Percentiles rank a stretch among this genome's conserved stretches.
Evolutionary conservation across 1,140 invertebrate genomes (phyloP).

Genomic region (Sesamia nonagrioides): DNA sequence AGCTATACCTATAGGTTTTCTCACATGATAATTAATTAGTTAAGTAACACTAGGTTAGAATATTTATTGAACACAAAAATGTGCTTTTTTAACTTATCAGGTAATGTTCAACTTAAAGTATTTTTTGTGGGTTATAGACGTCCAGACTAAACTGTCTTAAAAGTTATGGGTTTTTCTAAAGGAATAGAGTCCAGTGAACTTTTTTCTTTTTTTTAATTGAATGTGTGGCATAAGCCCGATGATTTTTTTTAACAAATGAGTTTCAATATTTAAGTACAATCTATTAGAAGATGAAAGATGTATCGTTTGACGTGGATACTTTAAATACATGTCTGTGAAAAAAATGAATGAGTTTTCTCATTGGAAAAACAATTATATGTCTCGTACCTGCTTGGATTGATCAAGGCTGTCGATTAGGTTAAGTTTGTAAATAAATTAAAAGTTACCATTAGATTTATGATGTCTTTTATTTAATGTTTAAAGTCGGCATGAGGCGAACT

Average conservation of each 20-base stretch:
- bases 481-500: background rate
- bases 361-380: background rate
- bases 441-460: too few species aligned
- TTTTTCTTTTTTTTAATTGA: too few species aligned
- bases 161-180: too few species aligned
- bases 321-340: background rate
- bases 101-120: background rate
- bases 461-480: background rate
- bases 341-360: too few species aligned
- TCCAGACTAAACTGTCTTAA: too few species aligned
- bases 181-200: too few species aligned
- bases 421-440: conserved; percentile 34
- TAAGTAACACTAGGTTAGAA: conserved; percentile 3
- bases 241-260: too few species aligned
- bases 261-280: background rate
- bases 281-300: background rate
- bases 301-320: background rate
- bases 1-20: background rate
- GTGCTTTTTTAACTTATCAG: conserved; percentile 4
- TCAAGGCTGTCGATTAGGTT: conserved; percentile 41
- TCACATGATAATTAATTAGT: conserved; percentile 1
- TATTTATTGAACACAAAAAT: conserved; percentile 34
- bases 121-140: too few species aligned
- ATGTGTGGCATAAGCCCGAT: background rate
- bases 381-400: conserved; percentile 28